Conservation (phyloP, 2,888 invertebrate species). For the Octonoba sinensis region DNA sequence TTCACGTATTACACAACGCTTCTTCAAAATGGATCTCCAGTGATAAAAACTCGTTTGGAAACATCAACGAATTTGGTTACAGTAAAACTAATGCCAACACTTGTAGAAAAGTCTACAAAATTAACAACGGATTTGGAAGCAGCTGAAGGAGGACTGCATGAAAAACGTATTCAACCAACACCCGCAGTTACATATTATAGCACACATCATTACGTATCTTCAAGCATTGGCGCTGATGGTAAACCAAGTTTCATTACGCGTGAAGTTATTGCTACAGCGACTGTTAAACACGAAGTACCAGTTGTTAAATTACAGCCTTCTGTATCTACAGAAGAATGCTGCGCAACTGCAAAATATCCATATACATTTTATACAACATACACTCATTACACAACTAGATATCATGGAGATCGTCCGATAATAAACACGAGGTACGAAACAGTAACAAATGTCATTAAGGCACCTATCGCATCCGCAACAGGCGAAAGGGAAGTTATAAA, state of each 20-base stretch:
- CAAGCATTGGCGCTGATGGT: slow-evolving; percentile 73
- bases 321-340: slow-evolving; percentile 4
- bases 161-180: slow-evolving; percentile 48
- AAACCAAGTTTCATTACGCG: slow-evolving; percentile 40
- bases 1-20: slow-evolving; percentile 65
- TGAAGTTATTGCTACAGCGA: slow-evolving; percentile 44
- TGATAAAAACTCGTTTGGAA: slow-evolving; percentile 26
- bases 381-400: slow-evolving; percentile 66
- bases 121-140: slow-evolving; percentile 53
- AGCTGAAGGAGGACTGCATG: slow-evolving; percentile 49
- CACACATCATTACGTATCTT: slow-evolving; percentile 91
- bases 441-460: slow-evolving; percentile 62
- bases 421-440: slow-evolving; percentile 65
- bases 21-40: slow-evolving; percentile 46
- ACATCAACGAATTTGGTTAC: slow-evolving; percentile 42
- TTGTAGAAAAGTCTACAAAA: slow-evolving; percentile 9
- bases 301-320: slow-evolving; percentile 5
- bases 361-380: slow-evolving; percentile 65
- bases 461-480: slow-evolving; percentile 19
- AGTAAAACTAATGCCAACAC: slow-evolving; percentile 12
- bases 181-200: slow-evolving; percentile 80
- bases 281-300: slow-evolving; percentile 14
- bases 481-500: background rate
- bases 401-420: slow-evolving; percentile 63
- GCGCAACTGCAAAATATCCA: slow-evolving; percentile 31